Conservation (phyloP, 37 sponge, comb jelly and placozoan genomes). For the Dysidea cf. avara region DNA sequence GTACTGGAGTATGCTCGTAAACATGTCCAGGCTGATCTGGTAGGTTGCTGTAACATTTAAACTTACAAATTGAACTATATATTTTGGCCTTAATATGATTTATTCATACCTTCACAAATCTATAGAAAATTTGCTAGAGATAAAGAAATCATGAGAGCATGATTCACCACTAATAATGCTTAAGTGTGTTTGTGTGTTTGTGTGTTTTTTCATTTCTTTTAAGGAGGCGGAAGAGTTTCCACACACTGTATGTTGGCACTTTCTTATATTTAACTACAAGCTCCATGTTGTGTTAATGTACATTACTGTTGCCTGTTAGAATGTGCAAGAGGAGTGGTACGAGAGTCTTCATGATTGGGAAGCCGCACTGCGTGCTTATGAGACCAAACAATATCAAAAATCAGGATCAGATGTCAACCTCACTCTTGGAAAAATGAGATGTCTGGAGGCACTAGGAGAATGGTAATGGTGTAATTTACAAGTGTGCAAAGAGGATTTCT, state of each 20-base stretch:
- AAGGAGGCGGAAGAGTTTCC: no score
- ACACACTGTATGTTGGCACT: no score
- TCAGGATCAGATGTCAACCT: conserved; percentile 69
- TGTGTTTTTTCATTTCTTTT: no score
- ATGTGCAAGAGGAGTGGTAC: conserved; percentile 91
- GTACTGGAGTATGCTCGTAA: conserved; percentile 89
- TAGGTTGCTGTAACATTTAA: conserved; percentile 22
- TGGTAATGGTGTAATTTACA: conserved; percentile 49
- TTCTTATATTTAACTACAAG: no score
- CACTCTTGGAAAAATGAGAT: conserved; percentile 89
- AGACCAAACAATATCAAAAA: conserved; percentile 63
- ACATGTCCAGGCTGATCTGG: conserved; percentile 64
- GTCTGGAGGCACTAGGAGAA: conserved; percentile 90
- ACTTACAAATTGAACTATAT: neutral
- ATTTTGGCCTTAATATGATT: no score
- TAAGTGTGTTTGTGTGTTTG: no score
- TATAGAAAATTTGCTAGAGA: no score
- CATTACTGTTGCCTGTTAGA: conserved; percentile 28
- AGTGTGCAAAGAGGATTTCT: neutral
- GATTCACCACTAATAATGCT: no score
- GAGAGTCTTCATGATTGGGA: conserved; percentile 96
- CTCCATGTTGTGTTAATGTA: no score
- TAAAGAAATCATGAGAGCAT: no score
- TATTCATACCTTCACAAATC: no score
- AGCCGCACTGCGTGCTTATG: conserved; percentile 75